phyloP scores from a whole-genome alignment of 2,797 vertebrate genomes.

The Ispidina picta region DNA sequence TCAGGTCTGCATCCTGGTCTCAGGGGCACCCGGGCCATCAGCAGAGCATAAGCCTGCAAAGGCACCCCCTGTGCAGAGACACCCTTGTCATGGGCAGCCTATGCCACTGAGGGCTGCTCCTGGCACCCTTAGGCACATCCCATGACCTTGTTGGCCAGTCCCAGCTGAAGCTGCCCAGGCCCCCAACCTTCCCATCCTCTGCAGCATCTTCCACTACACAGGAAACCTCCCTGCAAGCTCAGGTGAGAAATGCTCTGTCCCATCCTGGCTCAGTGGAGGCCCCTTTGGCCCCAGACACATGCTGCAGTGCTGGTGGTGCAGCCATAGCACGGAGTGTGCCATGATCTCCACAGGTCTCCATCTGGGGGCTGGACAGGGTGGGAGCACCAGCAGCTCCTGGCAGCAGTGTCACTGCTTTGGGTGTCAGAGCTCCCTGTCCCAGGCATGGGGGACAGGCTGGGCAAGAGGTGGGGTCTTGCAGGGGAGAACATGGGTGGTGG shows the following conservation, averaged over 20 bases:
- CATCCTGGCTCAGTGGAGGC: neutral
- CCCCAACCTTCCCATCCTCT: neutral
- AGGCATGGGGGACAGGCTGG: neutral
- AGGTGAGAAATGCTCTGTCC: neutral
- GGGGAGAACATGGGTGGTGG: neutral
- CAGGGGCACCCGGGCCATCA: neutral
- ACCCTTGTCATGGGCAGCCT: neutral
- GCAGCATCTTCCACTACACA: neutral
- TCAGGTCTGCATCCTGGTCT: rapidly evolving
- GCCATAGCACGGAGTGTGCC: neutral
- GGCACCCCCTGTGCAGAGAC: neutral
- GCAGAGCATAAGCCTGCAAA: neutral
- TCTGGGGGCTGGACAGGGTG: neutral
- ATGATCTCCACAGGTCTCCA: rapidly evolving
- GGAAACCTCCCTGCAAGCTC: neutral
- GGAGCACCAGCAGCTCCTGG: neutral
- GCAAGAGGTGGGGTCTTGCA: neutral
- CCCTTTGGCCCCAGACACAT: rapidly evolving
- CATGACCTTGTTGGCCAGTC: neutral
- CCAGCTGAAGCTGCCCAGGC: neutral
- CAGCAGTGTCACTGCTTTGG: rapidly evolving
- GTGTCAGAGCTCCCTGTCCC: neutral
- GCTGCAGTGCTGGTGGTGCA: neutral
- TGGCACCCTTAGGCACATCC: neutral
- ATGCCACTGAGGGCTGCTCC: neutral